Evolutionary conservation across 1,140 invertebrate species (phyloP).

Genomic region (Whitmania pigra): DNA sequence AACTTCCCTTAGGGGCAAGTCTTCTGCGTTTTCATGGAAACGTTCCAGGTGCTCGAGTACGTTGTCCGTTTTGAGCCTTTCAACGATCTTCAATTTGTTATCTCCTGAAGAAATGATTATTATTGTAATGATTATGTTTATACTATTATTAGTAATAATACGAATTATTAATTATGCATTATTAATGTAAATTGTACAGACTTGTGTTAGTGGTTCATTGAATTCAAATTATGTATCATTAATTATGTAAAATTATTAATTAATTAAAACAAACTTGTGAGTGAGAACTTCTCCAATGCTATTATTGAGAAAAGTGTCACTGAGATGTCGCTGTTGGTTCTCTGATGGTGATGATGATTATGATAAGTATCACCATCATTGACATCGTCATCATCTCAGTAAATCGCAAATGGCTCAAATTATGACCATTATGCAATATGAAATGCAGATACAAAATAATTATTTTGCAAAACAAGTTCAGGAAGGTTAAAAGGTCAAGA

Average conservation of each 20-base stretch:
- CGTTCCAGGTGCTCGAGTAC: slow-evolving; percentile 1
- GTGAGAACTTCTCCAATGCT: slow-evolving; percentile 83
- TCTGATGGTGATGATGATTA: slow-evolving; percentile 28
- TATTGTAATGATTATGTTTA: too few relatives aligned
- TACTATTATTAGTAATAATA: too few relatives aligned
- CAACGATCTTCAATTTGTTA: slow-evolving; percentile 70
- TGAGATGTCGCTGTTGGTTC: slow-evolving; percentile 50
- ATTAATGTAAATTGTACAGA: too few relatives aligned
- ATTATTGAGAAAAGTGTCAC: slow-evolving; percentile 76
- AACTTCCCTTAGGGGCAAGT: slow-evolving; percentile 64
- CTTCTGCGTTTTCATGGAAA: slow-evolving; percentile 37
- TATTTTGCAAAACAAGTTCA: too few relatives aligned
- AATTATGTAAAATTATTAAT: too few relatives aligned
- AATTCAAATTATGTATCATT: too few relatives aligned
- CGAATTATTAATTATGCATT: too few relatives aligned
- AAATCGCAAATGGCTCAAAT: too few relatives aligned
- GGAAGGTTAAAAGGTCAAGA: too few relatives aligned
- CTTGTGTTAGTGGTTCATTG: too few relatives aligned
- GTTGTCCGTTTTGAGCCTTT: slow-evolving; percentile 33
- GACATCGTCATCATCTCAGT: background rate
- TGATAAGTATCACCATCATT: background rate
- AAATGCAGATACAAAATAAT: too few relatives aligned
- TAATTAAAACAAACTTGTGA: slow-evolving; percentile 58
- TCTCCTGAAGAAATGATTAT: slow-evolving; percentile 50
- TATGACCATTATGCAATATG: too few relatives aligned